phyloP scores from a whole-genome alignment of 2,888 invertebrate species.

The Acanthosepion lycidas region DNA sequence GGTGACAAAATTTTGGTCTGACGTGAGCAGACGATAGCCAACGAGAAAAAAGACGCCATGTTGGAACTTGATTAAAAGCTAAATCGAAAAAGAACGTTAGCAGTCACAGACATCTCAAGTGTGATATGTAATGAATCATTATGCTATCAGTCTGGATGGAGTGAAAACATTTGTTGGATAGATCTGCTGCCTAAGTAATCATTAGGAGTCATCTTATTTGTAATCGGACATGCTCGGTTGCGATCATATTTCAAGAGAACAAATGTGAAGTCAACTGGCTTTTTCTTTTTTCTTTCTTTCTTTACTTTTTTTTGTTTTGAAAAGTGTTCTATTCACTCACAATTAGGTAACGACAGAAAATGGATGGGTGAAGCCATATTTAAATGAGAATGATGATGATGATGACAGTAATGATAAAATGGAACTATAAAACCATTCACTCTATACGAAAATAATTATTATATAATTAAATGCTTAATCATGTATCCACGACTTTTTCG shows the following conservation, averaged over 20 bases:
- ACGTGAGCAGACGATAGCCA: background rate
- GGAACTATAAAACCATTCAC: background rate
- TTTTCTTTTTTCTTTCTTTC: background rate
- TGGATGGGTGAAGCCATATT: background rate
- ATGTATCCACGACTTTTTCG: constrained; percentile 15
- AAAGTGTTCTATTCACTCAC: background rate
- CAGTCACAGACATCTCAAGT: background rate
- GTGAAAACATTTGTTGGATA: constrained; percentile 14
- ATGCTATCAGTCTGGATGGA: background rate
- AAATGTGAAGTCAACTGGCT: background rate
- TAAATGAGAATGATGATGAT: background rate
- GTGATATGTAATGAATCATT: constrained; percentile 33
- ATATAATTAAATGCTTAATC: constrained; percentile 33
- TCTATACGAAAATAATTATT: background rate
- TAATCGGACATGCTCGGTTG: constrained; percentile 4
- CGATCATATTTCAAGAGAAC: background rate
- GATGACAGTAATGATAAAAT: background rate
- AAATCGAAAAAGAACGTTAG: background rate
- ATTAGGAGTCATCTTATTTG: background rate
- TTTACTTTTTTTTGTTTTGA: background rate
- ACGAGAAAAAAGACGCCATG: background rate
- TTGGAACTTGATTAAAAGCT: background rate
- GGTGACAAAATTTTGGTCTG: background rate
- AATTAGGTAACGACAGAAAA: background rate
- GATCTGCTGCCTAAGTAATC: background rate